Conservation (phyloP, 2,888 invertebrate species). For the Drosophila meridiana region DNA sequence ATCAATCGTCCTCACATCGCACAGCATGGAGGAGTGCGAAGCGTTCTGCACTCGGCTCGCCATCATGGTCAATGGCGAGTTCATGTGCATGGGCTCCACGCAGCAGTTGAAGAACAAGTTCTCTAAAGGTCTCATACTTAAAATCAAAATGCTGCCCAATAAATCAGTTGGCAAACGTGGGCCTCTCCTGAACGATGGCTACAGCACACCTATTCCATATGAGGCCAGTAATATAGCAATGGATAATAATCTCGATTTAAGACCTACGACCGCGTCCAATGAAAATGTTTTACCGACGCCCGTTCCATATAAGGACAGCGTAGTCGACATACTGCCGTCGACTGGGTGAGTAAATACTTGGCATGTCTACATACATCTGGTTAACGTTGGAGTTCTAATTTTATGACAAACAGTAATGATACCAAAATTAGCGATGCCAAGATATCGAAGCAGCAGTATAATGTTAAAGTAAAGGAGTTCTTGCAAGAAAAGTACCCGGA, state of each 20-base stretch:
- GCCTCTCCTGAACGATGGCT: neutral
- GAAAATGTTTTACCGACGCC: conserved; percentile 8
- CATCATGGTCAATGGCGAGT: conserved; percentile 92
- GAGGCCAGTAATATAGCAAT: neutral
- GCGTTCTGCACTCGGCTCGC: conserved; percentile 92
- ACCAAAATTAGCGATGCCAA: neutral
- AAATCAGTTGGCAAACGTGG: conserved; percentile 15
- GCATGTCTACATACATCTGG: neutral
- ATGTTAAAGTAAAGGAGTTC: conserved; percentile 75
- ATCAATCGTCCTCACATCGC: conserved; percentile 92
- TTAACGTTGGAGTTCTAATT: neutral
- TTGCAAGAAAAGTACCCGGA: conserved; percentile 72
- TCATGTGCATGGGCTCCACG: conserved; percentile 90
- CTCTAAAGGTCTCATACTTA: conserved; percentile 85
- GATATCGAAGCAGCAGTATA: conserved; percentile 48
- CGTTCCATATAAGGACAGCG: neutral
- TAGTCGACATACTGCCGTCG: neutral
- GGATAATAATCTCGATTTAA: neutral
- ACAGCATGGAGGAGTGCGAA: conserved; percentile 95
- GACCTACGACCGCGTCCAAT: neutral
- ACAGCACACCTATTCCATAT: neutral
- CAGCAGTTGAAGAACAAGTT: conserved; percentile 92
- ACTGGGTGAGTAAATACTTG: conserved; percentile 11
- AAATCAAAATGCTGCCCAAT: conserved; percentile 83
- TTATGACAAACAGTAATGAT: neutral